Base-by-base conservation (phyloP, 1,140 invertebrate genomes). In the Trypoxylus dichotomus region DNA sequence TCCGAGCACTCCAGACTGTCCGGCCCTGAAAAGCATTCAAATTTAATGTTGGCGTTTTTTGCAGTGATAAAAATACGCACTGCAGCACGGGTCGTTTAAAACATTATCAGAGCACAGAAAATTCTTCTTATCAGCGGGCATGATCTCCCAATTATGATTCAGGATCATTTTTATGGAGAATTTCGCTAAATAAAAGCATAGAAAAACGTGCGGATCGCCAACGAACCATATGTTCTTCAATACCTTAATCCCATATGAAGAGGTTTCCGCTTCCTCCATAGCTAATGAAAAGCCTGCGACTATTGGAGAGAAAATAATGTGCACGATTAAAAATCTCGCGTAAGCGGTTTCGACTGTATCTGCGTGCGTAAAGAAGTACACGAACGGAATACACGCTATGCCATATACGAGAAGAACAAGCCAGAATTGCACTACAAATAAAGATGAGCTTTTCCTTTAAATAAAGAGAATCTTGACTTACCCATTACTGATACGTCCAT, bases 61-160 rank as follows among this genome's bases (percentile, higher is more conserved):
- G 32, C 7, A 3, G 32, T 32, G 7, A 32, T 32, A 11, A 73
- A 37, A 37, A 73, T 73, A 73, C 71, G 6, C 5, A 73, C 71
- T 13, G 37, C 71, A 73, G 19, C 71, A 73, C 6, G 71, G 27
- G 27, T 73, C 10, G 6, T 19, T 32, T 19, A 27, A 10, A 1
- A 8, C 7, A 37, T 15, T 25, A 2, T 63, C 8, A 63, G 2
- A 1, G 27, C 71, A 73, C 8, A 73, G 13, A 15, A n/a, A 37
- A 2, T 32, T 2, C 37, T 73, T 73, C 37, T 32, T 42, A 10
- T 32, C 71, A 1, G 8, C 27, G 3, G 71, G 10, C 71, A 37
- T 73, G 37, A 73, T 73, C 8, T 73, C 37, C 71, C 71, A 73
- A 73, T 73, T 73, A 13, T 73, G 37, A 73, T 73, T 73, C 2